These are phyloP conservation scores for Pelecanoides urinatrix DNA, from an alignment of 2,113 vertebrate genomes.

Conservation along the genomic window DNA sequence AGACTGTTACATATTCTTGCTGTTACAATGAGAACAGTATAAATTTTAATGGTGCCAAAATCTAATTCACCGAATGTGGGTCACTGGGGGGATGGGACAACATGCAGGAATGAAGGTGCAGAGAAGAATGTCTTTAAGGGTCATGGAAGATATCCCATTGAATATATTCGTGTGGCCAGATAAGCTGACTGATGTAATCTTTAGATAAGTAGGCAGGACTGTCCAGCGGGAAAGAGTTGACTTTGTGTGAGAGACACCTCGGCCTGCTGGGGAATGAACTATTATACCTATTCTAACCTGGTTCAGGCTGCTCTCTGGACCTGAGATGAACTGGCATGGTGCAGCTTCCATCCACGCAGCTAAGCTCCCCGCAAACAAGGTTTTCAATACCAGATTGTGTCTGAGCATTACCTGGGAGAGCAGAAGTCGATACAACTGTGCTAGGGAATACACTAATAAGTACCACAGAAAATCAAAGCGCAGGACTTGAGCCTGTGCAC, in stretches of 20 bases:
- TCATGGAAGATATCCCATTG: not conserved
- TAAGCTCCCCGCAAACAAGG: not conserved
- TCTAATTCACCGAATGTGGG: not conserved
- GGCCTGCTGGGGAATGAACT: not conserved
- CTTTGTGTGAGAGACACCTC: not conserved
- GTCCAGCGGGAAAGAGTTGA: not conserved
- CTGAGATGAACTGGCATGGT: not conserved
- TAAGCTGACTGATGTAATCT: not conserved
- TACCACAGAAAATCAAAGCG: not conserved
- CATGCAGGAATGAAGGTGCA: not conserved
- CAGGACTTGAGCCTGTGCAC: not conserved
- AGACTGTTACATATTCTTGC: not conserved
- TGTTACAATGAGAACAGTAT: not conserved
- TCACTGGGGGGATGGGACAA: not conserved
- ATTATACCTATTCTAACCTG: not conserved
- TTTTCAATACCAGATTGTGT: not conserved
- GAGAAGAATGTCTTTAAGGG: not conserved
- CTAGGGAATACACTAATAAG: not conserved
- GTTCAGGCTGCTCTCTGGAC: not conserved
- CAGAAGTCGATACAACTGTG: not conserved
- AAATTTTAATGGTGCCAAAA: not conserved
- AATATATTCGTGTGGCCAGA: not conserved
- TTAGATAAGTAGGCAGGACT: not conserved
- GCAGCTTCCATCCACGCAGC: not conserved
- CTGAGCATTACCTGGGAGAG: not conserved